These are phyloP conservation scores for Rhagoletis zephyria DNA, from an alignment of 1,140 invertebrate genomes.

Conservation along the genomic window DNA sequence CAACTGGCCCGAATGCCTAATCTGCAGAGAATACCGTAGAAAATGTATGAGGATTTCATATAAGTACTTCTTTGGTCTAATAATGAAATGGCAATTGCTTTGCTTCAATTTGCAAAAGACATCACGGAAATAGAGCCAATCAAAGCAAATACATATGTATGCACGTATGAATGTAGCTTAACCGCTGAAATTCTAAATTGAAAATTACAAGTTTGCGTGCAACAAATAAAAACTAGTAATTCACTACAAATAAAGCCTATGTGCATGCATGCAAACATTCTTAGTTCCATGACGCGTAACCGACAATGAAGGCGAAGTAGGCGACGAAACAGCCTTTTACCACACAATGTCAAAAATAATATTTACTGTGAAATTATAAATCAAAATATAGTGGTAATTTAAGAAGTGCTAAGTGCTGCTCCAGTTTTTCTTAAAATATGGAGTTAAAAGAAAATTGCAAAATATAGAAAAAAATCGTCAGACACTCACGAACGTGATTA, in stretches of 20 bases:
- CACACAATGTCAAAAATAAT: constrained; percentile 18
- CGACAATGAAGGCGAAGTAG: background rate
- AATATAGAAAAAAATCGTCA: background rate
- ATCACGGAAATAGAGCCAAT: too few species aligned
- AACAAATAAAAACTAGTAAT: background rate
- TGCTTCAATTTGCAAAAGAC: too few species aligned
- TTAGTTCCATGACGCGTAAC: background rate
- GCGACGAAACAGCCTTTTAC: background rate
- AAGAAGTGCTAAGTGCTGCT: background rate
- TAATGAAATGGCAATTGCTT: too few species aligned
- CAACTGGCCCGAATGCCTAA: too few species aligned
- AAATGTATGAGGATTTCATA: too few species aligned
- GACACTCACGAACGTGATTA: too few species aligned
- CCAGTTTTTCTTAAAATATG: background rate
- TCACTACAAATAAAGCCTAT: background rate
- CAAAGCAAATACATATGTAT: too few species aligned
- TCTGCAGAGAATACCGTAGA: too few species aligned
- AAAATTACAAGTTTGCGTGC: constrained; percentile 1
- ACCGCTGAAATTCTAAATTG: background rate
- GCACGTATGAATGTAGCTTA: too few species aligned
- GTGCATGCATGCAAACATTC: background rate
- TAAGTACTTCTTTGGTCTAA: too few species aligned
- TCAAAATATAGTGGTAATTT: constrained; percentile 27
- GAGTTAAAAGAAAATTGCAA: background rate
- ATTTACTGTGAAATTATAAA: constrained; percentile 23